Percentiles rank a stretch among this genome's conserved stretches.
Evolutionary conservation across 2,888 invertebrate genomes (phyloP).

Genomic region (Elegia similella): DNA sequence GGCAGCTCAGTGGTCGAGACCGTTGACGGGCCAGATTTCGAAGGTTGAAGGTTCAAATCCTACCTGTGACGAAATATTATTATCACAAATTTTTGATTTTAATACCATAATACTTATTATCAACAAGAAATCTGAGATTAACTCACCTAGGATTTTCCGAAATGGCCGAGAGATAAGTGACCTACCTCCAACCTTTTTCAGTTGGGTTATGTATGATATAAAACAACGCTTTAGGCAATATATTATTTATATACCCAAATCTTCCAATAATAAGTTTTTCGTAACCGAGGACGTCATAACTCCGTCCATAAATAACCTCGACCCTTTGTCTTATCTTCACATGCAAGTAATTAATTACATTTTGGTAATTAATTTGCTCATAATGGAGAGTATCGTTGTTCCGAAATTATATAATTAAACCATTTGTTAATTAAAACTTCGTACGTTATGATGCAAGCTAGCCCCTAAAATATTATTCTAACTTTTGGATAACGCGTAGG

Average conservation of each 20-base stretch:
- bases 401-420: conserved; percentile 53
- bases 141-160: too few species aligned
- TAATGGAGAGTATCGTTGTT: conserved; percentile 49
- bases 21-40: too few species aligned
- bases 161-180: too few species aligned
- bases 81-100: too few species aligned
- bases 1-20: too few species aligned
- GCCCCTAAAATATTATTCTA: conserved; percentile 22
- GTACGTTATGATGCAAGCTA: conserved; percentile 15
- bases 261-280: conserved; percentile 65
- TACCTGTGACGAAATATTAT: too few species aligned
- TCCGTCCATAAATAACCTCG: conserved; percentile 42
- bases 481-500: not conserved
- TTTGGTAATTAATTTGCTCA: conserved; percentile 61
- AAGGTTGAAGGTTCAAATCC: too few species aligned
- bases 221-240: too few species aligned
- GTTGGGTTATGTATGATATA: too few species aligned
- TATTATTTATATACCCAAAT: conserved; percentile 31
- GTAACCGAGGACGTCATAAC: conserved; percentile 51
- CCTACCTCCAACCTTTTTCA: too few species aligned
- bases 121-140: too few species aligned
- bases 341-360: conserved; percentile 66
- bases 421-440: conserved; percentile 55
- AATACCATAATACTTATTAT: too few species aligned
- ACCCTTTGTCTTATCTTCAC: conserved; percentile 53